A percentile compares a stretch with the other conserved stretches of the same genome.
Conservation (phyloP, 1,140 invertebrate genomes). For the Popillia japonica region DNA sequence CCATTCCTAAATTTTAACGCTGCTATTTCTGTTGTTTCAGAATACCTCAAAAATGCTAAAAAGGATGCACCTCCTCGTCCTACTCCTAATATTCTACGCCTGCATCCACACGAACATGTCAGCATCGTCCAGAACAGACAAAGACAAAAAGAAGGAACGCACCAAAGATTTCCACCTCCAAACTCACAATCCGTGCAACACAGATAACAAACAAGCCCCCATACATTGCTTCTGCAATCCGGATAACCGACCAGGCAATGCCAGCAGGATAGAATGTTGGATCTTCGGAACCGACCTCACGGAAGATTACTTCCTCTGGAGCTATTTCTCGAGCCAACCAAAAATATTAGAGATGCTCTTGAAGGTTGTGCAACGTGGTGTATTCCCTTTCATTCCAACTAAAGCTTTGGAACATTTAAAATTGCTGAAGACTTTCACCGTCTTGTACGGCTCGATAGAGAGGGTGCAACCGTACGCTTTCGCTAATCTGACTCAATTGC, state of each 20-base stretch:
- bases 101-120: too few relatives aligned
- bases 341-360: slow-evolving; percentile 73
- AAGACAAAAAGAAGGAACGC: slow-evolving; percentile 35
- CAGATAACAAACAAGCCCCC: slow-evolving; percentile 49
- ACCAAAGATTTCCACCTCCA: not conserved
- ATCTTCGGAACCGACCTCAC: slow-evolving; percentile 45
- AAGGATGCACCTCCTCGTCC: not conserved
- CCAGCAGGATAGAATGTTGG: slow-evolving; percentile 50
- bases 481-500: slow-evolving; percentile 72
- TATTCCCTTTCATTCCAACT: slow-evolving; percentile 73
- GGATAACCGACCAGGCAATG: slow-evolving; percentile 46
- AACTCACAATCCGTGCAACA: slow-evolving; percentile 44
- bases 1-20: too few relatives aligned
- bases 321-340: slow-evolving; percentile 74
- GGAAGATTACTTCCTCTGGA: slow-evolving; percentile 68
- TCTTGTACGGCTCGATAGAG: slow-evolving; percentile 75
- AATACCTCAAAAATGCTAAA: not conserved
- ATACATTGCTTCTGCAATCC: slow-evolving; percentile 53
- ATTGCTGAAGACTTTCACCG: slow-evolving; percentile 70
- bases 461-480: slow-evolving; percentile 74
- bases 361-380: slow-evolving; percentile 71
- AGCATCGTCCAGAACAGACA: not conserved
- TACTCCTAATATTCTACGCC: not conserved
- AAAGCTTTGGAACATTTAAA: slow-evolving; percentile 71
- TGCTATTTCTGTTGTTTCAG: slow-evolving; percentile 26